Conservation (phyloP, 2,113 vertebrate genomes). For the Scophthalmus maximus region DNA sequence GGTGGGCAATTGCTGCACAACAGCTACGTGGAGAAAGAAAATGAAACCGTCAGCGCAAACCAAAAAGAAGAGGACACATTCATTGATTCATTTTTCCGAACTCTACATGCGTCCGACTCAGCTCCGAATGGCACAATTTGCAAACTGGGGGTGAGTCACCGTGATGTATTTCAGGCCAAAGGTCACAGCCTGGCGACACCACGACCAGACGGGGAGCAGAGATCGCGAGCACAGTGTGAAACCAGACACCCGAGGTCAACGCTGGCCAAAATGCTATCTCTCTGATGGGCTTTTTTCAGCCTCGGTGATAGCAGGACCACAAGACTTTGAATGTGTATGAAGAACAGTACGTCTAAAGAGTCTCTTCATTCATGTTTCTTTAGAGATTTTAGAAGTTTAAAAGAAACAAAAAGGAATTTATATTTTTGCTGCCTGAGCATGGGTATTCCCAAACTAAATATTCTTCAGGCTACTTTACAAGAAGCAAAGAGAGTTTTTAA, state of each 20-base stretch:
- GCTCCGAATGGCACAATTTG: slow-evolving; percentile 8
- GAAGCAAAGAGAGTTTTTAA: slow-evolving; percentile 30
- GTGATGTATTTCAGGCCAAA: slow-evolving; percentile 52
- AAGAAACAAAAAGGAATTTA: not conserved
- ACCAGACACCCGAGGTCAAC: slow-evolving; percentile 52
- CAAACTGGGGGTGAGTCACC: slow-evolving; percentile 42
- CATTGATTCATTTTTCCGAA: not conserved
- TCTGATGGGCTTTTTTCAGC: slow-evolving; percentile 40
- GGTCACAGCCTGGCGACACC: slow-evolving; percentile 64
- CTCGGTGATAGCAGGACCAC: slow-evolving; percentile 31
- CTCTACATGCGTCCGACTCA: not conserved
- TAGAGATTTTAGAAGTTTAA: not conserved
- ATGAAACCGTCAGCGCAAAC: too few relatives aligned
- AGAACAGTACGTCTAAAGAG: not conserved
- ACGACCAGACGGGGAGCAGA: slow-evolving; percentile 47
- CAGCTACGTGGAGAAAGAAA: too few relatives aligned
- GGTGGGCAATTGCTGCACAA: not conserved
- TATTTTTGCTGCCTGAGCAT: not conserved
- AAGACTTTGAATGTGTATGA: slow-evolving; percentile 1
- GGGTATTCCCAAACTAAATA: not conserved
- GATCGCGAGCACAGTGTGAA: slow-evolving; percentile 42
- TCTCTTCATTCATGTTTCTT: not conserved
- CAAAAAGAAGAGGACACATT: too few relatives aligned
- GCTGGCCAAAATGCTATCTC: slow-evolving; percentile 31
- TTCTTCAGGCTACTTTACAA: not conserved